These are phyloP conservation scores for Diarsia dahlii DNA, from an alignment of 2,888 invertebrate species.

Conservation along the genomic window DNA sequence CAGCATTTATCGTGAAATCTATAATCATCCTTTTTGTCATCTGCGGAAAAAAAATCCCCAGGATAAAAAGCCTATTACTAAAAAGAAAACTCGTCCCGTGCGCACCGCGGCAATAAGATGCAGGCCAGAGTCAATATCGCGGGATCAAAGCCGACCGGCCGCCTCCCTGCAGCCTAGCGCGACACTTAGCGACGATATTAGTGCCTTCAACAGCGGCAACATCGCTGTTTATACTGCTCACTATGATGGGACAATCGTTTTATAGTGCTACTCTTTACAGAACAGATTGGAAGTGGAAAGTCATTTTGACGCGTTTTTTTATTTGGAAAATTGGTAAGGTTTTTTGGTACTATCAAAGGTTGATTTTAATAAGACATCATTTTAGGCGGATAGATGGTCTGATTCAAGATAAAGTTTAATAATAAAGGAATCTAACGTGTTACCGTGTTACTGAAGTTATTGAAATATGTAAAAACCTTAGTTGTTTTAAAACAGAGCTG, in stretches of 20 bases:
- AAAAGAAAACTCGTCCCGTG: conserved; percentile 47
- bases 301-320: not conserved
- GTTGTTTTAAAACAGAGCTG: no score
- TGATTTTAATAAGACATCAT: not conserved
- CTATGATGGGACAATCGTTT: conserved; percentile 44
- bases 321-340: not conserved
- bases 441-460: not conserved
- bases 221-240: conserved; percentile 48
- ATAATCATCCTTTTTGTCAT: not conserved
- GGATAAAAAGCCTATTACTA: not conserved
- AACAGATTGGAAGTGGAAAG: not conserved
- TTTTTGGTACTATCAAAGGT: no score
- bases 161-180: conserved; percentile 20
- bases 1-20: no score
- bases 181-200: conserved; percentile 68
- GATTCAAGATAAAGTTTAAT: not conserved
- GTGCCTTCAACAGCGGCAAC: conserved; percentile 34
- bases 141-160: conserved; percentile 65
- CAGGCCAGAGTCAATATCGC: conserved; percentile 67
- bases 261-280: not conserved
- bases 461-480: not conserved
- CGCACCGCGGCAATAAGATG: conserved; percentile 61
- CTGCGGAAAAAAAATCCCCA: not conserved
- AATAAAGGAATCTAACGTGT: not conserved
- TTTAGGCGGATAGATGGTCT: not conserved